Conservation (phyloP, 2,113 vertebrate species). For the Nematolebias whitei region DNA sequence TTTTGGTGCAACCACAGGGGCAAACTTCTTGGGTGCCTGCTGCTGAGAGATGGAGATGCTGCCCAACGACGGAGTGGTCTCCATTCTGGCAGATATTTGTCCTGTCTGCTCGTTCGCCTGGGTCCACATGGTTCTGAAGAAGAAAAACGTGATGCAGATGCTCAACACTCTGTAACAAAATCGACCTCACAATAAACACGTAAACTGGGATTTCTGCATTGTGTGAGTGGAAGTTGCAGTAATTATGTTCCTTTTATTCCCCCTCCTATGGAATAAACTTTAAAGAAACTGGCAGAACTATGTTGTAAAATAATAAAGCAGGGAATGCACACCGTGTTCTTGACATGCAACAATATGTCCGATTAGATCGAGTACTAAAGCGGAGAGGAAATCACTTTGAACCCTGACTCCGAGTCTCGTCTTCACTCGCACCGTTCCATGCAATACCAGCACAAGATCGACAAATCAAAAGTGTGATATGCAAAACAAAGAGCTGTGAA, state of each 20-base stretch:
- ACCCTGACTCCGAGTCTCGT: slow-evolving; percentile 34
- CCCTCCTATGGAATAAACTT: slow-evolving; percentile 20
- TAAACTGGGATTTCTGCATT: not conserved
- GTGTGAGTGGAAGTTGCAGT: not conserved
- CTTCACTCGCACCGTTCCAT: slow-evolving; percentile 13
- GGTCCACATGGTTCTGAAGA: slow-evolving; percentile 89
- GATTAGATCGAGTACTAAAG: slow-evolving; percentile 35
- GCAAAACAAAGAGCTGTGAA: slow-evolving; percentile 34
- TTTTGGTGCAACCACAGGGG: slow-evolving; percentile 93
- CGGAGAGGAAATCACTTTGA: slow-evolving; percentile 52
- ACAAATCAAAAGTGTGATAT: slow-evolving; percentile 46
- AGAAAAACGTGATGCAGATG: not conserved
- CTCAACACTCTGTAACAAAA: not conserved
- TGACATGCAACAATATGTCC: slow-evolving; percentile 40
- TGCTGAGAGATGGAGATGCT: slow-evolving; percentile 95
- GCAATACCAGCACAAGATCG: slow-evolving; percentile 19
- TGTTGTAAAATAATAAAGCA: slow-evolving; percentile 8
- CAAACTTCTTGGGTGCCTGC: slow-evolving; percentile 94
- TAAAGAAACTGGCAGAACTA: slow-evolving; percentile 9
- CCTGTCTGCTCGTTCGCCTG: slow-evolving; percentile 84
- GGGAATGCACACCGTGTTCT: slow-evolving; percentile 5
- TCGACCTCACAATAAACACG: not conserved
- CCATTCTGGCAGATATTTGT: slow-evolving; percentile 92
- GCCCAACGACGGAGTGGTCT: slow-evolving; percentile 92
- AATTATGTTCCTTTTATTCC: not conserved